These are phyloP conservation scores for Thamnophis sirtalis DNA, from an alignment of 2,113 vertebrate species.

Conservation along the genomic window DNA sequence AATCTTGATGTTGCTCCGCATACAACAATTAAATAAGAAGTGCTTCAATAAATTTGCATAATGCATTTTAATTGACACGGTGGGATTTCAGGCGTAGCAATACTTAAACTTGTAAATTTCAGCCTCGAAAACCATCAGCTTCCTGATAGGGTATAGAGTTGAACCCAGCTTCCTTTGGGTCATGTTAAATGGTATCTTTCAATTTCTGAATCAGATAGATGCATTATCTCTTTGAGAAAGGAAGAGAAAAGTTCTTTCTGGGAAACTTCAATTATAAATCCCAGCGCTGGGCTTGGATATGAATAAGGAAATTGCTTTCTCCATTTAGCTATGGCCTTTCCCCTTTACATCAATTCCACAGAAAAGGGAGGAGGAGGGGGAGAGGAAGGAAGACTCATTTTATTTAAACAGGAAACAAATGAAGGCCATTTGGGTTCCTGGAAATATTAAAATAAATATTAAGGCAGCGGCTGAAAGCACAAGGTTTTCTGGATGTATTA, in stretches of 20 bases:
- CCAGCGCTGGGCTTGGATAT: slow-evolving; percentile 47
- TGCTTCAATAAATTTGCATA: not conserved
- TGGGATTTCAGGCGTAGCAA: not conserved
- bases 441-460: slow-evolving; percentile 65
- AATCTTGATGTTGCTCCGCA: not conserved
- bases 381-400: slow-evolving; percentile 53
- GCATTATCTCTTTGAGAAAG: slow-evolving; percentile 40
- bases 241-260: slow-evolving; percentile 34
- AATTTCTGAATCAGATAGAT: not conserved
- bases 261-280: slow-evolving; percentile 63
- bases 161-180: not conserved
- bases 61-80: slow-evolving; percentile 7
- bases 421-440: slow-evolving; percentile 57
- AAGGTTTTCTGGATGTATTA: slow-evolving; percentile 59
- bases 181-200: not conserved
- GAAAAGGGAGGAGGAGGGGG: not conserved
- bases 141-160: not conserved
- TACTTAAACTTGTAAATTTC: not conserved
- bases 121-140: not conserved
- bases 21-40: not conserved
- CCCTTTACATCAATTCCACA: slow-evolving; percentile 58
- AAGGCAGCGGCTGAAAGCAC: slow-evolving; percentile 64
- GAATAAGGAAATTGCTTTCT: slow-evolving; percentile 66
- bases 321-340: slow-evolving; percentile 63
- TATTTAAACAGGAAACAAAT: slow-evolving; percentile 69